Base-by-base conservation (phyloP, 1,140 invertebrate genomes). In the Calosoma granatense region DNA sequence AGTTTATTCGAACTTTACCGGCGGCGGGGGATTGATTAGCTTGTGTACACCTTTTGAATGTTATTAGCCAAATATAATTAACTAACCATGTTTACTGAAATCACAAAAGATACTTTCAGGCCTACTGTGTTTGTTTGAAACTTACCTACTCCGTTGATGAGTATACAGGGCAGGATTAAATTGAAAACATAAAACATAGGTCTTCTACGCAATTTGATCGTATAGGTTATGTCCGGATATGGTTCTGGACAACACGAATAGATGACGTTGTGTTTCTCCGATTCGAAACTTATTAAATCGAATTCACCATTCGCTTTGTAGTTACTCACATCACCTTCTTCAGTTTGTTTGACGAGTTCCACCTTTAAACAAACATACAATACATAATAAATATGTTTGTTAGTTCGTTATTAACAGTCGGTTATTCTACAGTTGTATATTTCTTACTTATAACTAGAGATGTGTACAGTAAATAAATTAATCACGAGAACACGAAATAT, bases 191-290 rank as follows among this genome's bases (percentile, higher is more conserved):
- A 94, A 70, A 94, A 94, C 77, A 94, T 81, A 0, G 92, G 91
- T 61, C 90, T 74, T 58, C 91, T 72, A 56, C 86, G 72, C 22
- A 93, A 72, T 55, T 84, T 81, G 61, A 86, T 87, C 63, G 81
- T 77, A 71, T 83, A 89, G 2, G 84, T 98, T 65, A 98, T 97
- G 71, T 98, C 94, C 54, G 95, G 82, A 65, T 93, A 94, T 20
- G 91, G 90, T 72, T 93, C 90, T 66, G 89, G 85, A 71, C 94
- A 97, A 74, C 94, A 97, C 2, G 93, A 94, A 76, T 98, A 97
- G 41, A 61, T 82, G 57, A 88, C 80, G 51, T 86, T 79, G 72
- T 90, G 82, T 60, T 82, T 76, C 22, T 78, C 77, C 0, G 86
- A 85, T 1, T 81, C 78, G 65, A 90, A 86, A 65, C 83, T 81